phyloP scores from a whole-genome alignment of 2,797 vertebrate genomes.

The Poecilia picta region DNA sequence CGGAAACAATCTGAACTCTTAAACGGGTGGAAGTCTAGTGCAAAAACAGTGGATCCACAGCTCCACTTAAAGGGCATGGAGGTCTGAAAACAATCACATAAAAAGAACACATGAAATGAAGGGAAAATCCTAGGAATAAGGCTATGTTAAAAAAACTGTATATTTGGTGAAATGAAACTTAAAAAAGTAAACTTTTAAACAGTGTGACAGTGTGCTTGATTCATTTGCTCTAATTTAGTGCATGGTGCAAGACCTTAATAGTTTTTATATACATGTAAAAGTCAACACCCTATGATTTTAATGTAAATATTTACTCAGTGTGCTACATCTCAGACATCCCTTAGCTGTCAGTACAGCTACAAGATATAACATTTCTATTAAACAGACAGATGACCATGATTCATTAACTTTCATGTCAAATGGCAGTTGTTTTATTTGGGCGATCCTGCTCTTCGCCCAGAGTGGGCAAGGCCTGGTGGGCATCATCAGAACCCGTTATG shows the following conservation, averaged over 20 bases:
- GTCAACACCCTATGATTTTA: slow-evolving; percentile 14
- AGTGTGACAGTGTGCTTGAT: slow-evolving; percentile 28
- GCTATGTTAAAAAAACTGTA: neutral
- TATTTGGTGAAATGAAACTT: slow-evolving; percentile 6
- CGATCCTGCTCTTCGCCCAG: neutral
- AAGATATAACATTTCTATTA: neutral
- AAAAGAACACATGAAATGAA: slow-evolving; percentile 48
- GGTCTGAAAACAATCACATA: slow-evolving; percentile 75
- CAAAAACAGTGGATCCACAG: slow-evolving; percentile 83
- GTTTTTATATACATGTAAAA: slow-evolving; percentile 15
- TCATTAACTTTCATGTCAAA: neutral
- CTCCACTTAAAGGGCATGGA: slow-evolving; percentile 82
- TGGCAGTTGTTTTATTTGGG: neutral
- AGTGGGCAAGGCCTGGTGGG: neutral
- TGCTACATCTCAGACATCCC: slow-evolving; percentile 27
- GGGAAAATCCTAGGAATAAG: slow-evolving; percentile 14
- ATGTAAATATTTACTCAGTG: slow-evolving; percentile 28
- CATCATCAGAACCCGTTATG: neutral
- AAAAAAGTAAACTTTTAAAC: neutral
- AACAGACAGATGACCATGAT: neutral
- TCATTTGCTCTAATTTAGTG: slow-evolving; percentile 39
- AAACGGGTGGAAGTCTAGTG: slow-evolving; percentile 76
- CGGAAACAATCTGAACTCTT: slow-evolving; percentile 64
- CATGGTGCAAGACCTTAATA: slow-evolving; percentile 35
- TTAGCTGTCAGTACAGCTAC: neutral